These are phyloP conservation scores for Rhizoglyphus robini DNA, from an alignment of 1,140 invertebrate genomes.

Conservation along the genomic window DNA sequence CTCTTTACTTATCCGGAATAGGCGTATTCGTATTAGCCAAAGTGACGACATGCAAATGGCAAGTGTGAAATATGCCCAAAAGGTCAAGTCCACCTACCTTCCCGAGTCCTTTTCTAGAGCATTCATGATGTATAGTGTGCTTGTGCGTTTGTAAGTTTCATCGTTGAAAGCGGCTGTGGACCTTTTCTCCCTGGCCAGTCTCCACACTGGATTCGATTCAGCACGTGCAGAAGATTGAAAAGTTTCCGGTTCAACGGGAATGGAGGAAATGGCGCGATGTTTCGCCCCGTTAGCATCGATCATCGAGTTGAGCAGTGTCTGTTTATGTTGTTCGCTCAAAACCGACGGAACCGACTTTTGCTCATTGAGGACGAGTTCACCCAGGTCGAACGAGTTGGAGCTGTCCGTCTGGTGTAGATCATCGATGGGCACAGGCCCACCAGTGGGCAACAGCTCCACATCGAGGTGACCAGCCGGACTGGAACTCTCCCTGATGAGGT, in stretches of 20 bases:
- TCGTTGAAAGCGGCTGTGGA: slow-evolving; percentile 6
- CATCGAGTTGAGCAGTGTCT: neutral
- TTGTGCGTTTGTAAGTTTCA: slow-evolving; percentile 54
- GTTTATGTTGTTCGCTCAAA: neutral
- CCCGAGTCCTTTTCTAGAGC: slow-evolving; percentile 71
- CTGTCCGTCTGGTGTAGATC: neutral
- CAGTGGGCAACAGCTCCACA: neutral
- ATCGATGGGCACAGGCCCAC: no score
- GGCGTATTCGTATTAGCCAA: no score
- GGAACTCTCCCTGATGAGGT: slow-evolving; percentile 56
- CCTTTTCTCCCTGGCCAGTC: neutral
- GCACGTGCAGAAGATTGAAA: neutral
- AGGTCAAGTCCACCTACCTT: slow-evolving; percentile 49
- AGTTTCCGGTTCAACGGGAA: neutral
- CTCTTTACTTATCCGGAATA: no score
- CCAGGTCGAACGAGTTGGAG: neutral
- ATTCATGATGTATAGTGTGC: slow-evolving; percentile 64
- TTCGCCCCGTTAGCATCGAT: neutral
- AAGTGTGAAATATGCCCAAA: neutral
- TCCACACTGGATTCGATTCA: neutral
- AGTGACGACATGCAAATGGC: no score
- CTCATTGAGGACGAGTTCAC: neutral
- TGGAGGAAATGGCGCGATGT: neutral
- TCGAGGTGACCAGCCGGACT: neutral
- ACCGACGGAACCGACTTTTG: neutral